Conservation (phyloP, 92 coral and sea anemone species). For the Phymanthus crucifer region DNA sequence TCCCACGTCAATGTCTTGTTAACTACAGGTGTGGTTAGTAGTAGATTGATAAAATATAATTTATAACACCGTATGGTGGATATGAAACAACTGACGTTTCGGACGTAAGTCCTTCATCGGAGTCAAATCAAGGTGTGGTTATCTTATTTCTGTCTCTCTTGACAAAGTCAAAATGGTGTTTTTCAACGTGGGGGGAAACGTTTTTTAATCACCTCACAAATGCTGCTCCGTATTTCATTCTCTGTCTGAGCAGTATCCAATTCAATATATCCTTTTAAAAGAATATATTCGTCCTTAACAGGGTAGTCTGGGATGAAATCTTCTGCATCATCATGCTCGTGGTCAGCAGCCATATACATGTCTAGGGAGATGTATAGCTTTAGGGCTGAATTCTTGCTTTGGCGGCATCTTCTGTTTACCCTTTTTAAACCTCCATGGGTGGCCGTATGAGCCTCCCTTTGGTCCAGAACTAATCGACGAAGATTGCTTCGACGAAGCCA, state of each 20-base stretch:
- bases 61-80: too few species aligned
- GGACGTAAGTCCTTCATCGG: too few species aligned
- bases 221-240: slow-evolving; percentile 40
- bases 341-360: slow-evolving; percentile 28
- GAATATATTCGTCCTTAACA: slow-evolving; percentile 31
- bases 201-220: slow-evolving; percentile 46
- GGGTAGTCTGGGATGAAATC: slow-evolving; percentile 39
- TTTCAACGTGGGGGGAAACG: slow-evolving; percentile 49
- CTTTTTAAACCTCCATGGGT: slow-evolving; percentile 45
- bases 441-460: slow-evolving; percentile 22
- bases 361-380: slow-evolving; percentile 51
- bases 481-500: neutral
- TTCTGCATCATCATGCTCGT: slow-evolving; percentile 14
- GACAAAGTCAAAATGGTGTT: slow-evolving; percentile 59
- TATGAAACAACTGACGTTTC: too few species aligned
- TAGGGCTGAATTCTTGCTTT: slow-evolving; percentile 45
- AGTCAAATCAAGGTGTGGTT: slow-evolving; percentile 58
- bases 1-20: slow-evolving; percentile 57
- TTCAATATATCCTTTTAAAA: slow-evolving; percentile 39
- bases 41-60: too few species aligned
- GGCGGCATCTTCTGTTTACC: slow-evolving; percentile 26
- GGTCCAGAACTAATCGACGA: slow-evolving; percentile 8
- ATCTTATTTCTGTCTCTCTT: slow-evolving; percentile 69
- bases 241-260: slow-evolving; percentile 45
- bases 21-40: slow-evolving; percentile 64